phyloP scores from a whole-genome alignment of 2,113 vertebrate genomes.

The Dicerorhinus sumatrensis region DNA sequence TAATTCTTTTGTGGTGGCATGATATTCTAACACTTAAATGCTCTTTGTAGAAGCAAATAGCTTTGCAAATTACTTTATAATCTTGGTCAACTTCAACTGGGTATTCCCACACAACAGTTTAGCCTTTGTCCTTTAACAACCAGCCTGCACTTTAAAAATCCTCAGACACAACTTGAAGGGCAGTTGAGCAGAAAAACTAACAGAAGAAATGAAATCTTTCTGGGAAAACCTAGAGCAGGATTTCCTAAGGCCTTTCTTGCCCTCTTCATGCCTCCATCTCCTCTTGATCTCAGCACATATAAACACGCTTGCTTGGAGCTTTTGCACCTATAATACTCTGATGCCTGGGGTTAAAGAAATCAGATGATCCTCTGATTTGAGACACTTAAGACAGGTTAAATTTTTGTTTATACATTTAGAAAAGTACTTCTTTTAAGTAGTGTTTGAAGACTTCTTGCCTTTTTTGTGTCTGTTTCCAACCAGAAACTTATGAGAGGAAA shows the following conservation, averaged over 20 bases:
- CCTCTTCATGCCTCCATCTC: neutral
- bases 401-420: neutral
- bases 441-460: neutral
- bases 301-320: neutral
- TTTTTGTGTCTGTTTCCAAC: neutral
- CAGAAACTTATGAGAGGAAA: slow-evolving; percentile 57
- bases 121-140: slow-evolving; percentile 65
- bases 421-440: neutral
- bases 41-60: slow-evolving; percentile 69
- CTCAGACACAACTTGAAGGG: slow-evolving; percentile 61
- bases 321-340: neutral
- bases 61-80: slow-evolving; percentile 78
- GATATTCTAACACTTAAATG: slow-evolving; percentile 73
- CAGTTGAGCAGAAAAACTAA: slow-evolving; percentile 70
- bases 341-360: slow-evolving; percentile 28
- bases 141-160: slow-evolving; percentile 54
- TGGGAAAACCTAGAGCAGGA: neutral
- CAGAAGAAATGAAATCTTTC: slow-evolving; percentile 65
- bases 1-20: slow-evolving; percentile 76
- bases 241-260: slow-evolving; percentile 48
- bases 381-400: neutral
- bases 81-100: slow-evolving; percentile 74
- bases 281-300: neutral
- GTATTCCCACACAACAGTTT: slow-evolving; percentile 67
- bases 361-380: slow-evolving; percentile 24